A percentile compares a stretch with the other conserved stretches of the same genome.
These are phyloP conservation scores for Pollimyrus isidori DNA, from an alignment of 2,113 vertebrate genomes.

Conservation along the genomic window DNA sequence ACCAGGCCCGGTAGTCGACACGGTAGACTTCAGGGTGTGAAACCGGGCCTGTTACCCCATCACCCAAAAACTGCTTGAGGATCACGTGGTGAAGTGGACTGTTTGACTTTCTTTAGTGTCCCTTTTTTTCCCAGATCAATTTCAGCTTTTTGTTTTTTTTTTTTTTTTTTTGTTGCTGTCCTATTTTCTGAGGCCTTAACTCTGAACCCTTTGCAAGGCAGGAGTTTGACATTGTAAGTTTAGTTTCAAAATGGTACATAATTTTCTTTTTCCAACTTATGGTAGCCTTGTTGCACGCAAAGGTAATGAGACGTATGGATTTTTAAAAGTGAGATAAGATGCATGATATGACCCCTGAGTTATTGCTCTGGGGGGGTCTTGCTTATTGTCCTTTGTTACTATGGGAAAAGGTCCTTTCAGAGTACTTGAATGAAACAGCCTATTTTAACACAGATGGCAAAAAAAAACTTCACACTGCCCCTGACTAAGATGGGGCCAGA, in stretches of 20 bases:
- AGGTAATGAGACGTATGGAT: constrained; percentile 64
- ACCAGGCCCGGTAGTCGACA: constrained; percentile 43
- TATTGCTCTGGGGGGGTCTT: constrained; percentile 40
- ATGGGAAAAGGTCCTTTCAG: constrained; percentile 55
- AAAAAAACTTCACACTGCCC: constrained; percentile 42
- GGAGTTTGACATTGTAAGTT: constrained; percentile 54
- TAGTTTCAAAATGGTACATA: constrained; percentile 60
- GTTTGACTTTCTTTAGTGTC: constrained; percentile 24
- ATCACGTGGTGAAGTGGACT: constrained; percentile 55
- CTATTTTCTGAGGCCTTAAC: constrained; percentile 69
- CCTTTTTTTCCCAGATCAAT: constrained; percentile 30
- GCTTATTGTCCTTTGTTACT: constrained; percentile 51
- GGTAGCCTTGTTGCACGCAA: constrained; percentile 57
- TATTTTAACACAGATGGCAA: constrained; percentile 56
- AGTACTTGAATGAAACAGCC: constrained; percentile 66
- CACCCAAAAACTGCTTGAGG: constrained; percentile 49
- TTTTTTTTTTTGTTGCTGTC: constrained; percentile 51
- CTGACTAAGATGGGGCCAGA: constrained; percentile 40
- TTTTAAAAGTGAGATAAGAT: constrained; percentile 47
- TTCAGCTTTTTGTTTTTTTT: constrained; percentile 33
- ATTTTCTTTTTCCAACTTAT: constrained; percentile 57
- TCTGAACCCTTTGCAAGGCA: constrained; percentile 53
- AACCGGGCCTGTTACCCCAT: constrained; percentile 38
- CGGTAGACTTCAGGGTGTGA: constrained; percentile 17
- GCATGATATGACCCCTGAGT: constrained; percentile 42